These are phyloP conservation scores for Tortrix viridana DNA, from an alignment of 2,888 invertebrate species.

Conservation along the genomic window DNA sequence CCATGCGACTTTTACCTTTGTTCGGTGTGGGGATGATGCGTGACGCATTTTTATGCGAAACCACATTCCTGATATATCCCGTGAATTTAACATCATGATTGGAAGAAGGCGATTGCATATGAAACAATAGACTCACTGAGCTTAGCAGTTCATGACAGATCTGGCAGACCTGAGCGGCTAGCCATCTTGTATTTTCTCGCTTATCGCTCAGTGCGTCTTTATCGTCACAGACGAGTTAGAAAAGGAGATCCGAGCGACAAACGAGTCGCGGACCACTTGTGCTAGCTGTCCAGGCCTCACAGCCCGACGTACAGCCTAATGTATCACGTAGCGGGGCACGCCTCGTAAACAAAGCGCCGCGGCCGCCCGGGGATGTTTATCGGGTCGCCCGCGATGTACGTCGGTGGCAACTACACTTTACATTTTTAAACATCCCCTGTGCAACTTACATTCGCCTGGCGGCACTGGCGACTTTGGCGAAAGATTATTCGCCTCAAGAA, in stretches of 20 bases:
- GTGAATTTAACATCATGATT: too few relatives aligned
- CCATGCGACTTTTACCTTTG: too few relatives aligned
- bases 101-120: neutral
- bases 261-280: too few relatives aligned
- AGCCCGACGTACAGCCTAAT: slow-evolving; percentile 44
- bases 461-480: slow-evolving; percentile 1
- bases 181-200: too few relatives aligned
- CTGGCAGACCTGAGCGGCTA: too few relatives aligned
- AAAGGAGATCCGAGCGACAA: too few relatives aligned
- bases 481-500: slow-evolving; percentile 20
- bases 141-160: neutral
- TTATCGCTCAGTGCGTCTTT: too few relatives aligned
- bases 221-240: too few relatives aligned
- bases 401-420: slow-evolving; percentile 63
- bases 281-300: neutral
- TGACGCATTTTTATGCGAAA: too few relatives aligned
- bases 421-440: slow-evolving; percentile 64
- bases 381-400: slow-evolving; percentile 61
- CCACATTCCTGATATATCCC: too few relatives aligned
- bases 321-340: slow-evolving; percentile 52
- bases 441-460: slow-evolving; percentile 35
- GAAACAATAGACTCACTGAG: neutral
- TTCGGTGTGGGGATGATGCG: too few relatives aligned
- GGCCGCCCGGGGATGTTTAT: slow-evolving; percentile 72
- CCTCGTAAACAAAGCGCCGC: slow-evolving; percentile 61